These are phyloP conservation scores for Ridgeia piscesae DNA, from an alignment of 1,140 invertebrate species.

Conservation along the genomic window DNA sequence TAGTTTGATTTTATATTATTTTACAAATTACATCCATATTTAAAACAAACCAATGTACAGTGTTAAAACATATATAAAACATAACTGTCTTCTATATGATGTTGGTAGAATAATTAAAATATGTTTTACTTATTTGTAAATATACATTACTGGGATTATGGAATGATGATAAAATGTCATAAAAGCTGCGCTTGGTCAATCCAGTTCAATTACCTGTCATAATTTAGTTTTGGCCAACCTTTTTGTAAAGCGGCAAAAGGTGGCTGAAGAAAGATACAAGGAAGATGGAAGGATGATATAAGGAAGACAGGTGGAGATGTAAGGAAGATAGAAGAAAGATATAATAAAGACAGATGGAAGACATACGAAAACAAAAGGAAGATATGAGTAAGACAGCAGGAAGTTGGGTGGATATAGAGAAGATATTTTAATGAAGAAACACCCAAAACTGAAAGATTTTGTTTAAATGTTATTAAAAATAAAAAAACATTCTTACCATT, in stretches of 20 bases:
- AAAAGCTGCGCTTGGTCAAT: background rate
- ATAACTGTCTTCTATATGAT: background rate
- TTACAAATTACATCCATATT: background rate
- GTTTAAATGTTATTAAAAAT: too few species aligned
- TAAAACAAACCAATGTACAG: background rate
- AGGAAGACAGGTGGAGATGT: too few species aligned
- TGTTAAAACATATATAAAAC: background rate
- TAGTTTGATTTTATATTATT: background rate
- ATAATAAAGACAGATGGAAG: too few species aligned
- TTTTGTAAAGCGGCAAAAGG: background rate
- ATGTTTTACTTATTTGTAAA: background rate
- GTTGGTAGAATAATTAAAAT: background rate
- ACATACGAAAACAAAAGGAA: too few species aligned
- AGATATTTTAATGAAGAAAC: too few species aligned
- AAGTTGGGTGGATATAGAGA: too few species aligned
- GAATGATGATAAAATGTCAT: background rate
- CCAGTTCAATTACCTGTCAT: background rate
- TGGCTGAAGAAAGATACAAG: too few species aligned
- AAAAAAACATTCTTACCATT: conserved; percentile 36
- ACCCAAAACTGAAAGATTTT: too few species aligned
- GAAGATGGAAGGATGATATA: too few species aligned
- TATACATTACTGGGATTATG: background rate
- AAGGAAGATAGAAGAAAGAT: too few species aligned
- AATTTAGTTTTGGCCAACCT: background rate
- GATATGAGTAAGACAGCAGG: too few species aligned